phyloP scores from a whole-genome alignment of 2,888 invertebrate genomes.

The Acanthopleura granulata region DNA sequence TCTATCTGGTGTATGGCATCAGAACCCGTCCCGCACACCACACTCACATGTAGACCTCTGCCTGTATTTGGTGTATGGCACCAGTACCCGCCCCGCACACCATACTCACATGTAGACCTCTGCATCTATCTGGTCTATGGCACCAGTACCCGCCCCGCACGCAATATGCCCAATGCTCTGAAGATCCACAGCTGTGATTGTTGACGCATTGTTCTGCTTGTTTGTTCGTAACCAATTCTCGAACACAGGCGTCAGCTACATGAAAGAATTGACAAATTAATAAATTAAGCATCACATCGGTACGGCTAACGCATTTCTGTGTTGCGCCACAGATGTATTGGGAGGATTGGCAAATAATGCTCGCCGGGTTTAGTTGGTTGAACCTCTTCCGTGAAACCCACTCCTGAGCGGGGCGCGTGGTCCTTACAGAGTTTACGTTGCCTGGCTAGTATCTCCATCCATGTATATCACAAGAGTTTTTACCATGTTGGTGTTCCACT shows the following conservation, averaged over 20 bases:
- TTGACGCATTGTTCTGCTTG: slow-evolving; percentile 29
- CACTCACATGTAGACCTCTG: slow-evolving; percentile 39
- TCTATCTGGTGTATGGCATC: slow-evolving; percentile 31
- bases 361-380: no score
- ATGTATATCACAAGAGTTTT: no score
- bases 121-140: slow-evolving; percentile 32
- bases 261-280: no score
- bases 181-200: slow-evolving; percentile 38
- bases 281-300: no score
- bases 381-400: no score
- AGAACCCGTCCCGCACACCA: slow-evolving; percentile 38
- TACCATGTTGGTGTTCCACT: no score
- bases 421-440: no score
- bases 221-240: slow-evolving; percentile 34
- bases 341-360: no score
- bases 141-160: slow-evolving; percentile 41
- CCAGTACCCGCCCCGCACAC: slow-evolving; percentile 39
- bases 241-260: slow-evolving; percentile 31
- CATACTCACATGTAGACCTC: slow-evolving; percentile 38
- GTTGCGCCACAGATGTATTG: no score
- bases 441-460: no score
- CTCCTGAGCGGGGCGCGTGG: no score
- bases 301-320: no score
- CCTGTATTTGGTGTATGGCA: slow-evolving; percentile 31
- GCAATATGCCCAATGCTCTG: slow-evolving; percentile 40